Evolutionary conservation across 2,113 vertebrate genomes (phyloP).

Genomic region (Pelecanus crispus): DNA sequence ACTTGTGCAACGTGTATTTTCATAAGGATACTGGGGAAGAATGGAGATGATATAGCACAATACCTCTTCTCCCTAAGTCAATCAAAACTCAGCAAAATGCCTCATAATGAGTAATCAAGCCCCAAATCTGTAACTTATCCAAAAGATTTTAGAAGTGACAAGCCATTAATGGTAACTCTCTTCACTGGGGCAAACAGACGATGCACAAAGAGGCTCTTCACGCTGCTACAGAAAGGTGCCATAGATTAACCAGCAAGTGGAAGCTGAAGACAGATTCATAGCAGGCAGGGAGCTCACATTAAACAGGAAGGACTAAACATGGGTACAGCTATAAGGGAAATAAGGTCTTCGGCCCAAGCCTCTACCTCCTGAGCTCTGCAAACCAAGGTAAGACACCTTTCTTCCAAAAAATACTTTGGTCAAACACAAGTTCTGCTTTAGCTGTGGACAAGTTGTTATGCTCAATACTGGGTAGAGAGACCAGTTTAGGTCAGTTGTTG

Average conservation of each 20-base stretch:
- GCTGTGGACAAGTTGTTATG: background rate
- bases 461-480: background rate
- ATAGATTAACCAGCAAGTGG: rapidly evolving
- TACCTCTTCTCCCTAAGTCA: background rate
- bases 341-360: background rate
- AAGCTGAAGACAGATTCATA: background rate
- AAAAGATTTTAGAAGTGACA: background rate
- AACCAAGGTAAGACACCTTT: background rate
- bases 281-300: background rate
- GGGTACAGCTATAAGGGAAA: background rate
- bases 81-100: background rate
- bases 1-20: background rate
- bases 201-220: background rate
- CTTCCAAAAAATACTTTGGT: background rate
- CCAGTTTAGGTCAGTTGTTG: background rate
- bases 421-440: background rate
- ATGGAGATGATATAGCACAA: background rate
- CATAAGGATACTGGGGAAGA: background rate
- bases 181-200: background rate
- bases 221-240: background rate
- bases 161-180: background rate
- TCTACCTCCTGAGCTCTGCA: background rate
- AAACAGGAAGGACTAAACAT: background rate
- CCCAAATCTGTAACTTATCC: background rate
- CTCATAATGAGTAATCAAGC: background rate